Percentiles rank a stretch among this genome's conserved stretches.
These are phyloP conservation scores for Taurulus bubalis DNA, from an alignment of 2,113 vertebrate species.

Conservation along the genomic window DNA sequence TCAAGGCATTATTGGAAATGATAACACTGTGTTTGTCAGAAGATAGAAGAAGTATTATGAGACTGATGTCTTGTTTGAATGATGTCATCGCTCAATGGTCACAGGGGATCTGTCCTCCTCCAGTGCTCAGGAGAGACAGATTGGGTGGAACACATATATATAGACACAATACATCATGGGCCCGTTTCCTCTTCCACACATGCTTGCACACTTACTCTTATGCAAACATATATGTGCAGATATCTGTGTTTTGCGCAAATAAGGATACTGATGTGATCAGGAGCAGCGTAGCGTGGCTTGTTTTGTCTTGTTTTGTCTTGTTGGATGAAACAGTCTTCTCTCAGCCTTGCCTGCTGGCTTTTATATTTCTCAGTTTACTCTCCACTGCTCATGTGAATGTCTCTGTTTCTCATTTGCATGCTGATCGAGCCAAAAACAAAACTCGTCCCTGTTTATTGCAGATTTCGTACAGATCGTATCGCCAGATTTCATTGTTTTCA, in stretches of 20 bases:
- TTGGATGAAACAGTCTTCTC: conserved; percentile 31
- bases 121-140: neutral
- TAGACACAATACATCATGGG: conserved; percentile 9
- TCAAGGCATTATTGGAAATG: conserved; percentile 33
- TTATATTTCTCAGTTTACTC: conserved; percentile 24
- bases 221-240: conserved; percentile 21
- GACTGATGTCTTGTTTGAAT: conserved; percentile 23
- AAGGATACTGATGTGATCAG: conserved; percentile 22
- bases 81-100: conserved; percentile 8
- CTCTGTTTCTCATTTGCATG: conserved; percentile 57
- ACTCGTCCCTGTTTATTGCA: conserved; percentile 34
- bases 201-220: conserved; percentile 8
- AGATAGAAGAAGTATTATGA: conserved; percentile 2
- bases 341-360: neutral
- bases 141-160: conserved; percentile 32
- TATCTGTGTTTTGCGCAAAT: conserved; percentile 23
- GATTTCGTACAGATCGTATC: conserved; percentile 34
- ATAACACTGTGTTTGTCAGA: conserved; percentile 40
- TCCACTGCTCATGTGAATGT: conserved; percentile 8
- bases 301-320: conserved; percentile 17
- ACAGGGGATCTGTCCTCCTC: conserved; percentile 19
- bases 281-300: neutral
- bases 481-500: conserved; percentile 28
- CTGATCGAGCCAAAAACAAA: conserved; percentile 37
- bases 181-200: conserved; percentile 18